Conservation (phyloP, 2,888 invertebrate species). For the Drosophila algonquin region DNA sequence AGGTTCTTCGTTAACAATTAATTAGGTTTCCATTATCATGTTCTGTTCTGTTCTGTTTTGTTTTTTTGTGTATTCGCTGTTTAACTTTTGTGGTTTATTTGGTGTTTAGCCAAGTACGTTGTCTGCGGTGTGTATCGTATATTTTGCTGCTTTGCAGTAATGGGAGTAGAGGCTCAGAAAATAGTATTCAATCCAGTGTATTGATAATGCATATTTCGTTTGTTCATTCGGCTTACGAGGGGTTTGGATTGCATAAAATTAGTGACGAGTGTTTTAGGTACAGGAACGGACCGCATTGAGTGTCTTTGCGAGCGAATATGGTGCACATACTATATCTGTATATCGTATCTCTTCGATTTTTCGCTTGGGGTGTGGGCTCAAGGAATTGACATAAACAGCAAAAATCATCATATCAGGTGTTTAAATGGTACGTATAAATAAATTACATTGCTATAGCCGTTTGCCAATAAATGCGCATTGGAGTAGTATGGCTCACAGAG, state of each 20-base stretch:
- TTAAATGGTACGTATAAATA: constrained; percentile 25
- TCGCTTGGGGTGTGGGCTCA: constrained; percentile 29
- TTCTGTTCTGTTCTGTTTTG: constrained; percentile 46
- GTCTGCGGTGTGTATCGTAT: constrained; percentile 43
- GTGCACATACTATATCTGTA: constrained; percentile 10
- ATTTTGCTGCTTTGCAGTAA: constrained; percentile 67
- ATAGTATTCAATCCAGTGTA: constrained; percentile 47
- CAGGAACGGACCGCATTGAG: constrained; percentile 64
- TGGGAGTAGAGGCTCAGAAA: constrained; percentile 65
- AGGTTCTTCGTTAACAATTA: constrained; percentile 65
- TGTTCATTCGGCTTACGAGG: constrained; percentile 17
- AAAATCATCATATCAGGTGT: constrained; percentile 24
- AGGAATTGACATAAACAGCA: constrained; percentile 60
- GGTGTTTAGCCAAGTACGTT: constrained; percentile 66
- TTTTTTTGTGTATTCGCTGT: constrained; percentile 60
- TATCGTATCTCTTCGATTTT: constrained; percentile 14
- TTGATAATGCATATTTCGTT: constrained; percentile 30
- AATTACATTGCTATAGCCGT: constrained; percentile 49
- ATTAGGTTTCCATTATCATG: constrained; percentile 61
- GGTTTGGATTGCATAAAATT: constrained; percentile 42
- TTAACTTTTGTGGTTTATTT: constrained; percentile 48
- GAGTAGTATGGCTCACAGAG: constrained; percentile 28
- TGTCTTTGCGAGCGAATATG: constrained; percentile 22
- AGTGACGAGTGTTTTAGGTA: constrained; percentile 56
- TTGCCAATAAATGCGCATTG: constrained; percentile 29